Evolutionary conservation across 2,888 invertebrate species (phyloP), one percentile per base, ranked within the genome.

Genomic region (Eutolmus rufibarbis): DNA sequence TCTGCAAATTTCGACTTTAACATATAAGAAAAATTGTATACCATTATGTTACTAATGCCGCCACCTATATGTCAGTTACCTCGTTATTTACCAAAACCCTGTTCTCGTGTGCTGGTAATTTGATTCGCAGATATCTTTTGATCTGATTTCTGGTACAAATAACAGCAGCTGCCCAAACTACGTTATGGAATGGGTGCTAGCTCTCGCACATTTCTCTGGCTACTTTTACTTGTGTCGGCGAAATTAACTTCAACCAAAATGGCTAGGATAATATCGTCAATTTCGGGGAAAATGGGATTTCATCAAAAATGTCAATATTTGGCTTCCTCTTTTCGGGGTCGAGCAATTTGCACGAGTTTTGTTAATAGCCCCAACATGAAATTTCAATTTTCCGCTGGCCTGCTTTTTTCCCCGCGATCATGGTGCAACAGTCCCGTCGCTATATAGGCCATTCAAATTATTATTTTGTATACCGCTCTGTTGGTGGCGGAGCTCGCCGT

Each of bases 221-320:
- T 46, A 12, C 9, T 12, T 23, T 9, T 66, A 14, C 66, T 19
- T 28, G n/a, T 51, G 12, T 19, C 23, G 28, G 66, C 28, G 0
- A 66, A 66, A 66, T 66, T 66, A 66, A 66, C 1, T 66, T 66
- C 66, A 66, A 23, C 12, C 19, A 19, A 66, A 28, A 66, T 37
- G 31, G 37, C 56, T 9, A 46, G 14, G 66, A 82, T 66, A 28
- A 82, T 82, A n/a, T n/a, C 31, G 57, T 37, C 40, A 82, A 82
- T 57, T 19, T 34, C 0, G 51, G 56, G 56, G 34, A 57, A 82
- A 82, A 82, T 82, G 82, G 37, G 57, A 57, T 82, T 82, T 57
- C 82, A 82, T 82, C 66, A 82, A 8, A 57, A 19, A 57, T 82
- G 82, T 82, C 46, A 82, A 57, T 82, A 57, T 57, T 82, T 57